Evolutionary conservation across 2,797 vertebrate genomes (phyloP), one percentile per base, ranked within the genome.

Genomic region (Malurus splendens): DNA sequence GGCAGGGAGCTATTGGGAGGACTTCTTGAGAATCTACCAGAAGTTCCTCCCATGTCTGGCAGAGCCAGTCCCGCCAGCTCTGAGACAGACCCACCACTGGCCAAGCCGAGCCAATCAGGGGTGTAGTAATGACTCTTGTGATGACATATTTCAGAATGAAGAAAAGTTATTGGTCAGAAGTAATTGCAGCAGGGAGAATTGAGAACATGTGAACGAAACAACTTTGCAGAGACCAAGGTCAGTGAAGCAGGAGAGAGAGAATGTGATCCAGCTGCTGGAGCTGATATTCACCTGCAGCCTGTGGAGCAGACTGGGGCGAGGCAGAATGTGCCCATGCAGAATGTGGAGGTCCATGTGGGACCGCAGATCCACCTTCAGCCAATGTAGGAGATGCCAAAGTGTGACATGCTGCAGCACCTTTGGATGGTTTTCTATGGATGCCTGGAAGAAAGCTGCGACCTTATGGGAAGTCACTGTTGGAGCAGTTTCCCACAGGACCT

Each of bases 391-490:
- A 51, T 3, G 24, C 17, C 41, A 14, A 62, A 64, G 9, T 25
- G 17, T 8, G 30, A 14, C 17, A 51, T 13, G 6, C 38, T 22
- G 11, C 12, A 57, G 32, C 11, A 33, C 59, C 16, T 13, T 44
- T 44, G 42, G 42, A 22, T 44, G 19, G 42, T 19, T 44, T 44
- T 44, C 42, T 44, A 20, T 27, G 11, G 51, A 32, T 64, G 24
- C 2, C 28, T 0, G 0, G 45, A 78, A 51, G 38, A 42, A 51
- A 38, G 8, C 5, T 38, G 17, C 25, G 23, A 51, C 5, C 14
- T 6, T 17, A 32, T 15, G 11, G 28, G 28, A 45, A 14, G 11
- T 39, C 24, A 17, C 22, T 17, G 10, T 17, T 44, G 18, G 24
- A 39, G 28, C n/a, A 33, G 17, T 19, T 9, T 51, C 32, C 32